Percentiles rank a stretch among this genome's conserved stretches.
Evolutionary conservation across 2,797 vertebrate genomes (phyloP).

Genomic region (Bryconaethiops microstoma): DNA sequence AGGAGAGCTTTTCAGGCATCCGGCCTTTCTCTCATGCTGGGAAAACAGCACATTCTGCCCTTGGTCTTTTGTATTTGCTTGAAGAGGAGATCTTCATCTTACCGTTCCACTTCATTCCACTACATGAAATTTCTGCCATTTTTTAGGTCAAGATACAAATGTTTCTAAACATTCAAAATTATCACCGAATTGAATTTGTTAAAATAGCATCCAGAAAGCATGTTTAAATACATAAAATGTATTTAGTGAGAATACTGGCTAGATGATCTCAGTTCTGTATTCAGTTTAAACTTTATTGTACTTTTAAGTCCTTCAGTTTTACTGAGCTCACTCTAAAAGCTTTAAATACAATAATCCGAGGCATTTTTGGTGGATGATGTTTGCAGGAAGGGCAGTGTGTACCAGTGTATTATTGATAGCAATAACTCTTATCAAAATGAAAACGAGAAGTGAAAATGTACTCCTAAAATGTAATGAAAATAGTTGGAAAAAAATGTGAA

Average conservation of each 20-base stretch:
- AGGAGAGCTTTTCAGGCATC: slow-evolving; percentile 44
- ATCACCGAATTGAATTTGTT: background rate
- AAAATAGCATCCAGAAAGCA: background rate
- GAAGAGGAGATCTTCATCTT: slow-evolving; percentile 30
- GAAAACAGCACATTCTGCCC: slow-evolving; percentile 16
- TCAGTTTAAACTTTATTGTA: background rate
- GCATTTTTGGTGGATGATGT: background rate
- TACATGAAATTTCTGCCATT: background rate
- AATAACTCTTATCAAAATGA: too few relatives aligned
- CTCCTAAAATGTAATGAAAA: too few relatives aligned
- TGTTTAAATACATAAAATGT: too few relatives aligned
- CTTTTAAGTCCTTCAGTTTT: background rate
- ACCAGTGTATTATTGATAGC: too few relatives aligned
- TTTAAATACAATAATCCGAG: background rate
- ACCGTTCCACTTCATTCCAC: background rate
- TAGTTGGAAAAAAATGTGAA: too few relatives aligned
- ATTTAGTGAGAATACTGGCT: background rate
- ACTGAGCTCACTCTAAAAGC: background rate
- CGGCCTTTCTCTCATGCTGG: slow-evolving; percentile 38
- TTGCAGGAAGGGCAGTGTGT: background rate
- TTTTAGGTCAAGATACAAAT: slow-evolving; percentile 1
- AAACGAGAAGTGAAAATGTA: too few relatives aligned
- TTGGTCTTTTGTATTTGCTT: slow-evolving; percentile 27
- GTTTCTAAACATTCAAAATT: background rate
- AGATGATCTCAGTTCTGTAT: background rate